Base-by-base conservation (phyloP, 64 coral and sea anemone genomes). In the Exaiptasia diaphana region DNA sequence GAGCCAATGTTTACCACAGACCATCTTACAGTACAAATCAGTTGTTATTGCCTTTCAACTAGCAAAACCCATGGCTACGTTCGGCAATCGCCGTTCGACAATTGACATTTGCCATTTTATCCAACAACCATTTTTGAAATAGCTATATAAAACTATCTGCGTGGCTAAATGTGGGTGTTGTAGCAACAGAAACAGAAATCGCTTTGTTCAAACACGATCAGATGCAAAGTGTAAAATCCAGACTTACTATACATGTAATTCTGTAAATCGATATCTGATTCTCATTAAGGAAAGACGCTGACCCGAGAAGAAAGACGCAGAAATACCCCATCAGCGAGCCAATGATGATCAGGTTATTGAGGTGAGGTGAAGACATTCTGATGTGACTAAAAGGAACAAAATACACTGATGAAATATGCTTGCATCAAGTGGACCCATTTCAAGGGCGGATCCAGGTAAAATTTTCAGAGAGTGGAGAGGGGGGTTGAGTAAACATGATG, bases 261-360 rank as follows among this genome's bases (percentile, higher is more conserved):
- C 65, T 78, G 42, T 85, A 59, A 5, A 91, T 52, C 1, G 17
- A 30, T 6, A 0, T 27, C 13, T 85, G 81, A 44, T 17, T 43
- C 36, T 50, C 26, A 33, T 91, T 63, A 5, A 91, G 73, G 30
- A 91, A 91, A 3, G 40, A 52, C 30, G 83, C 89, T n/a, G 53
- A 80, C 11, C 89, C 81, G 28, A 78, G 75, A 63, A 91, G 29
- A 38, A 91, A 79, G 11, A 91, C 89, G 24, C 64, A 91, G 1
- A 41, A 30, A 31, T 91, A 91, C 29, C 58, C 75, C 61, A 76
- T 50, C 48, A 84, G 4, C 14, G 67, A 91, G 10, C 80, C 88
- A 45, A 71, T 76, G 26, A 91, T 65, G 61, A 84, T 85, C 26
- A 91, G 11, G 49, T 71, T 91, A 53, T 85, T 91, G 45, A 91